Evolutionary conservation across 2,797 vertebrate genomes (phyloP).

Genomic region (Gadopsis marmoratus): DNA sequence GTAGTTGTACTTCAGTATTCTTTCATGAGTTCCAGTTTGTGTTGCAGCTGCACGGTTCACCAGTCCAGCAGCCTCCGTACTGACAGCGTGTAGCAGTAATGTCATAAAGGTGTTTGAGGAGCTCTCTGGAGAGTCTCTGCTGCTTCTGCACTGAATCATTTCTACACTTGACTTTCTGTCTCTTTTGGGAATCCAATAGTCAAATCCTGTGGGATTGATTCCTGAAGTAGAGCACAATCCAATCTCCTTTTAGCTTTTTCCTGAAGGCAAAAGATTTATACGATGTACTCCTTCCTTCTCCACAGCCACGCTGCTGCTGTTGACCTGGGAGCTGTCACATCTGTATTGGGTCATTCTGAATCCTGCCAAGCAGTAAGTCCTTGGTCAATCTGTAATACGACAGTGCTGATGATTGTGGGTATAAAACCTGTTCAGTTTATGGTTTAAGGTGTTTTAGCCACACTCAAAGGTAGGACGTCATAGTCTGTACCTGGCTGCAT

Average conservation of each 20-base stretch:
- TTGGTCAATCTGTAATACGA: neutral
- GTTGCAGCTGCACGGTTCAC: neutral
- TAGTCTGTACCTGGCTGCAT: no score
- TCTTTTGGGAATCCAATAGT: constrained; percentile 35
- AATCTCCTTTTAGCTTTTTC: constrained; percentile 29
- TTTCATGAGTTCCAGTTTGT: neutral
- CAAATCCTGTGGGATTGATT: constrained; percentile 40
- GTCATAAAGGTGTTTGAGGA: constrained; percentile 4
- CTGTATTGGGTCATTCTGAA: neutral
- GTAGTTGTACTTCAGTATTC: neutral
- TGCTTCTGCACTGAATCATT: constrained; percentile 41
- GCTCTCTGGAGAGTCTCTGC: constrained; percentile 24
- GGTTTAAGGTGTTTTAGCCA: constrained; percentile 3
- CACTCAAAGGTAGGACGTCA: no score
- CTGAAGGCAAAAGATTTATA: constrained; percentile 24
- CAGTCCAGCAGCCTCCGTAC: neutral
- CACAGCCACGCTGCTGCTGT: neutral
- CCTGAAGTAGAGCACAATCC: constrained; percentile 40
- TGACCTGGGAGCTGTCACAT: constrained; percentile 6
- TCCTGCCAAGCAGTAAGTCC: neutral
- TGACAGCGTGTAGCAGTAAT: constrained; percentile 6
- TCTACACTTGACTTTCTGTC: constrained; percentile 48
- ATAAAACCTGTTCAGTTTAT: neutral
- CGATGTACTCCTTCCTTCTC: neutral
- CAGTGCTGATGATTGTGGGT: neutral